Evolutionary conservation across 2,113 vertebrate genomes (phyloP), one percentile per base, ranked within the genome.

Genomic region (Sitta europaea): DNA sequence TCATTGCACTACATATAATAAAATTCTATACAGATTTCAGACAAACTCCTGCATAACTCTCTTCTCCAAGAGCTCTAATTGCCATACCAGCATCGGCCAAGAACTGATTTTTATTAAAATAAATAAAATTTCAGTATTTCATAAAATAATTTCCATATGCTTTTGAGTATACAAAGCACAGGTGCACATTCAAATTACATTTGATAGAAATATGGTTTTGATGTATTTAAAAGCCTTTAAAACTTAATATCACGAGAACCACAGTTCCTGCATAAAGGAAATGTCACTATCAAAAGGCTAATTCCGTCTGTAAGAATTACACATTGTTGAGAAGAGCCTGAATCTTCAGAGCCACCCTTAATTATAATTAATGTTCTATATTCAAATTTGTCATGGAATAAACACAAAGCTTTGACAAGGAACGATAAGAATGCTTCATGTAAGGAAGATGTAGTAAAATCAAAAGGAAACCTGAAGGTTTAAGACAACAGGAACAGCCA

Each of bases 41-140:
- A 70, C 4, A 31, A 74, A 40, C 4, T 6, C 19, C 45, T 59
- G 35, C 9, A 5, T 40, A 87, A 45, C 3, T 50, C 20, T 65
- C 28, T 62, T 59, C 53, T 72, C 43, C 43, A 75, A 51, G 18
- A 88, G n/a, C 35, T 88, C 74, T 86, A 89, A 48, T 9, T 53
- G 40, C 27, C 19, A 22, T 6, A 25, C 5, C 36, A 66, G 31
- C 18, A 63, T 14, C 24, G 72, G 31, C 5, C 0, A 0, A 70
- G 16, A 90, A 50, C 1, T 76, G 9, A 21, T 27, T 66, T 43
- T 55, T 62, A 33, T 45, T 45, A 12, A 25, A 92, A 40, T 5
- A 72, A 63, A 36, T 27, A 38, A 21, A 4, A 65, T n/a, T 48
- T 88, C 42, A 82, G 12, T 54, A 21, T 45, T 72, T 51, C 15